Conservation (phyloP, 2,113 vertebrate genomes). For the Hippocampus barbouri region DNA sequence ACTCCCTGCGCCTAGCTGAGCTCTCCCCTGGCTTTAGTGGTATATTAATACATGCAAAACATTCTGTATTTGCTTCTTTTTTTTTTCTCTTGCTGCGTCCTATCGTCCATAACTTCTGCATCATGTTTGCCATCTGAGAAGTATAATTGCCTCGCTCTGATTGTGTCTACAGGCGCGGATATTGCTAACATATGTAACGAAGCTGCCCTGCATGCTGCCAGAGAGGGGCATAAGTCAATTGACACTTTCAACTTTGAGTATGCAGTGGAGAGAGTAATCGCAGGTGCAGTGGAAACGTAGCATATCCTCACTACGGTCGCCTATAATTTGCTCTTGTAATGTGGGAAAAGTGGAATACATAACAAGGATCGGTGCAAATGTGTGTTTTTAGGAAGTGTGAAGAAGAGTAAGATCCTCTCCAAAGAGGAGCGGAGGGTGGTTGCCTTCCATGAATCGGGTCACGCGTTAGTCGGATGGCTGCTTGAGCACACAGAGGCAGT, state of each 20-base stretch:
- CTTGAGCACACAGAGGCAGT: slow-evolving; percentile 95
- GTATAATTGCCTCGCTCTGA: neutral
- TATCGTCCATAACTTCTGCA: too few species aligned
- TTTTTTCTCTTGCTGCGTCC: too few species aligned
- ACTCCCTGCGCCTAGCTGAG: slow-evolving; percentile 89
- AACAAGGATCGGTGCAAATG: neutral
- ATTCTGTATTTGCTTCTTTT: neutral
- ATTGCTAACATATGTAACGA: slow-evolving; percentile 98
- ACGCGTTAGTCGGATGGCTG: slow-evolving; percentile 90
- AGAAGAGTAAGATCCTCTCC: slow-evolving; percentile 89
- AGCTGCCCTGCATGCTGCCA: slow-evolving; percentile 89
- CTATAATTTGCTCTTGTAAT: neutral
- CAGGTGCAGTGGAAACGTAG: slow-evolving; percentile 69
- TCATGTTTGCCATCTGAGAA: neutral
- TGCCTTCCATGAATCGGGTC: slow-evolving; percentile 91
- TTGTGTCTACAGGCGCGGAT: slow-evolving; percentile 82
- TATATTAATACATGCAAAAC: slow-evolving; percentile 44
- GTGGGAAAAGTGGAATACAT: neutral
- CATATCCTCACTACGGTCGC: neutral
- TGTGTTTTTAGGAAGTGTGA: slow-evolving; percentile 80
- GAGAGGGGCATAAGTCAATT: slow-evolving; percentile 87
- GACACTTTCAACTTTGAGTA: slow-evolving; percentile 91
- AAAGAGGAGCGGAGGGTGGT: slow-evolving; percentile 90
- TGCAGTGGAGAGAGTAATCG: slow-evolving; percentile 90
- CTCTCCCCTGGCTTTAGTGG: slow-evolving; percentile 95